Percentiles rank a stretch among this genome's conserved stretches.
phyloP scores from a whole-genome alignment of 92 coral and sea anemone species.

The Anthopleura xanthogrammica region DNA sequence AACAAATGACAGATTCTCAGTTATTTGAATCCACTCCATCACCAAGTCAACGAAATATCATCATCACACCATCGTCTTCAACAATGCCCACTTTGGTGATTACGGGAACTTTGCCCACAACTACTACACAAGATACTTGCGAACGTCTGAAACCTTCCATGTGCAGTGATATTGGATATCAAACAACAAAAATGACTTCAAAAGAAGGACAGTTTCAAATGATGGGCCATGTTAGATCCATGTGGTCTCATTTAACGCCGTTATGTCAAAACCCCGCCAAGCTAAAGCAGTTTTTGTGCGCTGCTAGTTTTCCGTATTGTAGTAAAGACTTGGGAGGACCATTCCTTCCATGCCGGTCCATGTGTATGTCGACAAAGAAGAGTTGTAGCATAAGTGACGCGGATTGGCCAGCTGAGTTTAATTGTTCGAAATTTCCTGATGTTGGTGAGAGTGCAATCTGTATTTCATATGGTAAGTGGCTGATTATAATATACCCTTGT shows the following conservation, averaged over 20 bases:
- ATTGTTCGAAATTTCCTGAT: slow-evolving; percentile 24
- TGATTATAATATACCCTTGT: background rate
- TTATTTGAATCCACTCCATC: background rate
- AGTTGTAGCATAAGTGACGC: background rate
- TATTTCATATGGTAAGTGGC: slow-evolving; percentile 32
- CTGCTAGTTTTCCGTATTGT: slow-evolving; percentile 39
- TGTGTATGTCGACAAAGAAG: slow-evolving; percentile 18
- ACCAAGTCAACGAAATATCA: background rate
- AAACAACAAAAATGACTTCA: slow-evolving; percentile 31
- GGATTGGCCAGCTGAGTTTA: slow-evolving; percentile 34
- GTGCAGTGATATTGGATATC: slow-evolving; percentile 51
- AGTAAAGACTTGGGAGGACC: slow-evolving; percentile 13
- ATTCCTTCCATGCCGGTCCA: slow-evolving; percentile 30
- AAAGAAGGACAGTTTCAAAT: slow-evolving; percentile 11
- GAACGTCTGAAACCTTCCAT: slow-evolving; percentile 42
- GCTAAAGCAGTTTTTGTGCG: slow-evolving; percentile 30
- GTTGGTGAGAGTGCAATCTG: slow-evolving; percentile 23
- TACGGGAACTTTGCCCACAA: slow-evolving; percentile 14
- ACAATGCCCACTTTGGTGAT: background rate
- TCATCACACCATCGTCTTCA: background rate
- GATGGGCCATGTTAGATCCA: slow-evolving; percentile 18
- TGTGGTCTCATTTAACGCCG: slow-evolving; percentile 15
- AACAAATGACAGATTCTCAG: background rate
- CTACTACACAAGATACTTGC: slow-evolving; percentile 24
- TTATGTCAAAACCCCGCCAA: slow-evolving; percentile 7